Evolutionary conservation across 1,140 invertebrate genomes (phyloP), one percentile per base, ranked within the genome.

Genomic region (Rhyzopertha dominica): DNA sequence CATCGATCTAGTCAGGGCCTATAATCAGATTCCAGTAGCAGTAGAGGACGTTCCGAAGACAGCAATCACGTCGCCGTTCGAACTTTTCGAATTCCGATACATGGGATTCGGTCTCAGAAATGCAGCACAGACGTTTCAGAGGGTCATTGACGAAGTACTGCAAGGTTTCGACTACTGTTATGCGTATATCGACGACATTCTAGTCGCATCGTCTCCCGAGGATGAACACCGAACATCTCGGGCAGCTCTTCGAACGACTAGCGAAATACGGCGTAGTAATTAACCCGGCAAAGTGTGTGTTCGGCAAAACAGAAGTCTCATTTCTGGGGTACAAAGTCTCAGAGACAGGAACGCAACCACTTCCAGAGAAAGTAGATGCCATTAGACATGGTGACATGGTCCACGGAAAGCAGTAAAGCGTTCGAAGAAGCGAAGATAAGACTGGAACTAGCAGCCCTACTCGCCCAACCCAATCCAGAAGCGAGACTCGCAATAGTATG

Each of bases 1-100:
- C n/a, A n/a, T n/a, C n/a, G n/a, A n/a, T 65, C 39, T 75, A 2
- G 41, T 43, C 0, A 59, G 56, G 16, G 75, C 74, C 0, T 79
- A 72, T 47, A 63, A 67, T 48, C 73, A 71, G 30, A 61, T 71
- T 0, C 64, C 61, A 0, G 53, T 70, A 0, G 40, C 42, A 2
- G 24, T 30, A 5, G 54, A 62, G 5, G 62, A 69, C 28, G 54
- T 70, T 9, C 18, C 36, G 12, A 68, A 70, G 43, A 69, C 63
- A 2, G 63, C 66, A 0, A 58, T 69, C 1, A 62, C 54, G 0
- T 66, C 61, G 10, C 63, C 62, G 0, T 67, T 64, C 25, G 53
- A 23, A 0, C 40, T 69, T 10, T 67, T 56, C 31, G 66, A 69
- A 37, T 68, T 68, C 24, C 51, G 51, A 7, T 50, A 69, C 66